Conservation (phyloP, 2,113 vertebrate species). For the Damaliscus lunatus region DNA sequence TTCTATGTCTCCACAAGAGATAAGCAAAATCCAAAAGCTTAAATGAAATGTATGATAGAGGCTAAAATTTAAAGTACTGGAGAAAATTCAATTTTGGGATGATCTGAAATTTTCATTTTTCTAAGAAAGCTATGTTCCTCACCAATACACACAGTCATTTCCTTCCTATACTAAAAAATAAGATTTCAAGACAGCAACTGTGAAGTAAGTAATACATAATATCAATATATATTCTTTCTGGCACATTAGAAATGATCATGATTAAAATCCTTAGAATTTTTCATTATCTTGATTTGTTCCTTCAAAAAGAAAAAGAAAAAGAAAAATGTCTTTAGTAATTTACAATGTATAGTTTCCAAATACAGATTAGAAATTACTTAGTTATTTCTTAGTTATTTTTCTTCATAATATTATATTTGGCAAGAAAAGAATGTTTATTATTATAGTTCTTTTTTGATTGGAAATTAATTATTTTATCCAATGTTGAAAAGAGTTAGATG, state of each 20-base stretch:
- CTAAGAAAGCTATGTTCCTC: neutral
- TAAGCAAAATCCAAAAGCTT: neutral
- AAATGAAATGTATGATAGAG: neutral
- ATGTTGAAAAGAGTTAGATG: neutral
- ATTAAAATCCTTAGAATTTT: neutral
- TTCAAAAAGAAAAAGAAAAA: neutral
- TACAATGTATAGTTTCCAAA: neutral
- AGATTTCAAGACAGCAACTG: neutral
- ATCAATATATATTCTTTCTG: neutral
- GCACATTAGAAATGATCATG: neutral
- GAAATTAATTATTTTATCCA: neutral
- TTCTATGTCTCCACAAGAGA: neutral
- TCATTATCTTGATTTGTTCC: neutral
- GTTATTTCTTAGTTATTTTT: neutral
- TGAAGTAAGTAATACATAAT: neutral
- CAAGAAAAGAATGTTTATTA: neutral
- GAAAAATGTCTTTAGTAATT: neutral
- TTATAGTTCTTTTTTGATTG: neutral
- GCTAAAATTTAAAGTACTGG: neutral
- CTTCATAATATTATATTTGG: neutral
- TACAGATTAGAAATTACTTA: neutral
- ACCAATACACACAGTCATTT: neutral
- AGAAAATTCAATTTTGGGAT: neutral
- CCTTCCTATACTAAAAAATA: neutral
- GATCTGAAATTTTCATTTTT: conserved; percentile 2